Conservation (phyloP, 2,888 invertebrate species). For the Glyphotaelius pellucidus region DNA sequence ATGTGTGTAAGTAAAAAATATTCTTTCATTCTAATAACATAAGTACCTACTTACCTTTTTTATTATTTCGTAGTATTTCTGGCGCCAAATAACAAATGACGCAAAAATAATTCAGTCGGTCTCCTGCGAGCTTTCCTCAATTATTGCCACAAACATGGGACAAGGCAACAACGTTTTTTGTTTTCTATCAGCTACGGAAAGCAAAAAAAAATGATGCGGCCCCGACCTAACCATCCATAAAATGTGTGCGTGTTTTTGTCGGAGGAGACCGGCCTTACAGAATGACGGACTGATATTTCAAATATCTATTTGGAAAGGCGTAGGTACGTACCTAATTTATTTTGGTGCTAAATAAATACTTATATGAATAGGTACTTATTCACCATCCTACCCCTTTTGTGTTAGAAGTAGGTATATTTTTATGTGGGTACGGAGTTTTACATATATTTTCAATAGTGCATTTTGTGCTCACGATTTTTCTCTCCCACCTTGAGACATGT, state of each 20-base stretch:
- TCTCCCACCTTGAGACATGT: neutral
- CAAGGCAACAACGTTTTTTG: too few relatives aligned
- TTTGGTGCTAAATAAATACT: neutral
- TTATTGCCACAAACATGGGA: too few relatives aligned
- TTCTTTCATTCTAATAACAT: neutral
- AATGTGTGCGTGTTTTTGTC: too few relatives aligned
- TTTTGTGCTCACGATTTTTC: neutral
- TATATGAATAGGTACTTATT: neutral
- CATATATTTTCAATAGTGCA: neutral
- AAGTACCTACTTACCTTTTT: neutral
- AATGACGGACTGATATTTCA: neutral
- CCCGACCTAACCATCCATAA: too few relatives aligned
- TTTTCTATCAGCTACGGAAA: too few relatives aligned
- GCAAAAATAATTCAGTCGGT: too few relatives aligned
- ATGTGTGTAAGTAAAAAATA: constrained; percentile 7
- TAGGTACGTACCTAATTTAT: neutral
- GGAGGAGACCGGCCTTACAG: neutral
- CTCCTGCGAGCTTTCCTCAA: too few relatives aligned
- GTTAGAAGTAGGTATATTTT: neutral
- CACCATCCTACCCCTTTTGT: neutral
- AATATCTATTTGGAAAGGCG: neutral
- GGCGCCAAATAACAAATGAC: neutral
- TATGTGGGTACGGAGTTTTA: neutral
- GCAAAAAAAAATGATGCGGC: too few relatives aligned
- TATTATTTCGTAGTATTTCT: neutral